phyloP scores from a whole-genome alignment of 1,140 invertebrate species.

The Plectrocnemia conspersa region DNA sequence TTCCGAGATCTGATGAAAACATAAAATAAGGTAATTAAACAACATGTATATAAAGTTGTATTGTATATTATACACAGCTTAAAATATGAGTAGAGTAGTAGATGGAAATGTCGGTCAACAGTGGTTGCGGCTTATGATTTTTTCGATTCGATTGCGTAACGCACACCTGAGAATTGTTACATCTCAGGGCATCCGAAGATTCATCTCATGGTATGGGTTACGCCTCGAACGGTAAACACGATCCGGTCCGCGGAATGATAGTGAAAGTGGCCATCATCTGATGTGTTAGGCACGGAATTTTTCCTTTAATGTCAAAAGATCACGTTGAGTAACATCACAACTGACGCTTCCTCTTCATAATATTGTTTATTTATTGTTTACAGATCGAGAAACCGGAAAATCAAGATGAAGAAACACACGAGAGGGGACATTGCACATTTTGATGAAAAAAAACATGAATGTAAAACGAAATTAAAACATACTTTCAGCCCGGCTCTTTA shows the following conservation, averaged over 20 bases:
- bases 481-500: conserved; percentile 1
- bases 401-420: conserved; percentile 2
- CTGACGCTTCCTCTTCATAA: too few species aligned
- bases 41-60: background rate
- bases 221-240: conserved; percentile 12
- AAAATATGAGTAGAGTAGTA: too few species aligned
- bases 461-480: conserved; percentile 8
- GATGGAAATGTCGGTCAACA: too few species aligned
- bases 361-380: background rate
- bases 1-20: conserved; percentile 14
- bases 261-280: conserved; percentile 15
- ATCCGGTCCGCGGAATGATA: conserved; percentile 14
- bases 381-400: background rate
- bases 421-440: too few species aligned
- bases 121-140: too few species aligned
- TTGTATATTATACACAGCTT: too few species aligned
- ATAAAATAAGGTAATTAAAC: background rate
- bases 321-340: too few species aligned
- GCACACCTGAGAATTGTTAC: too few species aligned
- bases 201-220: too few species aligned
- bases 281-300: conserved; percentile 16
- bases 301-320: too few species aligned
- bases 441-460: background rate
- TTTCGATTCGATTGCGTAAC: too few species aligned
- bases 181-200: too few species aligned